Base-by-base conservation (phyloP, 2,888 invertebrate genomes). In the Tinea pellionella region DNA sequence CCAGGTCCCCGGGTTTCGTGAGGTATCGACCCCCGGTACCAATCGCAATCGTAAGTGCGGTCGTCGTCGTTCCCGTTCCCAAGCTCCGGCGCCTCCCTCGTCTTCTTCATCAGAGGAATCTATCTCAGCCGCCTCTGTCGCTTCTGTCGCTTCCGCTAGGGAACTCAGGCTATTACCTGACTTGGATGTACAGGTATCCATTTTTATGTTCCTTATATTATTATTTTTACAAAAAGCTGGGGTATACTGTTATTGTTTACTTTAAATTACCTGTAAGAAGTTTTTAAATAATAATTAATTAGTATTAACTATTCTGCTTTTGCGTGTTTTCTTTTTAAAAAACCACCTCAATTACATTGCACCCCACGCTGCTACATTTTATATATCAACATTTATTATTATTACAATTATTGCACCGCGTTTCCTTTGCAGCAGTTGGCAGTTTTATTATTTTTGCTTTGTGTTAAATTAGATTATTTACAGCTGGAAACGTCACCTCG, bases 81-180 rank as follows among this genome's bases (percentile, higher is more conserved):
- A 84, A 13, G 85, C 85, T 0, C 77, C 86, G 0, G 83, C 82
- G 0, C 82, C 61, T n/a, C 57, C 85, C 7, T 77, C 84, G 0
- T 87, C 86, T 0, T 85, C 85, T 0, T 84, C 84, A 0, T 83
- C 85, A 0, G 78, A 77, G 58, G 79, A 79, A 66, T 77, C 79
- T 0, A 78, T 81, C 0, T 86, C 86, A 11, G 83, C 84, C 63
- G 83, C 85, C 0, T 84, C 84, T 1, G 79, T 86, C 0, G 85
- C 84, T 0, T 84, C 84, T 0, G 77, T 86, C 0, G 86, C 86
- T 1, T 86, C 86, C 0, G 86, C 87, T 0, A 69, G 82, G 56
- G 87, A 87, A 60, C 68, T 86, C 0, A 63, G 86, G 16, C 66
- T 78, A 4, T 63, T 65, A 9, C 78, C 86, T 0, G 86, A 87